These are phyloP conservation scores for Halyomorpha halys DNA, from an alignment of 1,140 invertebrate species.

Conservation along the genomic window DNA sequence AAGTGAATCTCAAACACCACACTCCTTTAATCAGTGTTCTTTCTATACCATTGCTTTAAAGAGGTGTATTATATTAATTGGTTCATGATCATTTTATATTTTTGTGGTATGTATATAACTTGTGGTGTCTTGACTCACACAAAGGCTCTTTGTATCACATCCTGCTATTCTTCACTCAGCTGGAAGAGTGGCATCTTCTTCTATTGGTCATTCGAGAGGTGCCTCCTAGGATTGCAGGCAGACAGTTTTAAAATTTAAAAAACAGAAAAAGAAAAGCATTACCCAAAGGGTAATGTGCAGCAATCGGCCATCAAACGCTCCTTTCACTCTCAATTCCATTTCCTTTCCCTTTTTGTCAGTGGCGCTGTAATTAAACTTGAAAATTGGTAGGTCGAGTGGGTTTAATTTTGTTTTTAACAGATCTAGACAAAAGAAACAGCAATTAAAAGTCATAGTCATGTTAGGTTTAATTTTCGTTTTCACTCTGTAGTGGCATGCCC, in stretches of 20 bases:
- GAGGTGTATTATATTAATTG: neutral
- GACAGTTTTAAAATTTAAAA: neutral
- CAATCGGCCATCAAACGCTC: slow-evolving; percentile 28
- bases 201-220: slow-evolving; percentile 25
- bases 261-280: slow-evolving; percentile 16
- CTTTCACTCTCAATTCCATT: slow-evolving; percentile 23
- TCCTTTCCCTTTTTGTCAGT: slow-evolving; percentile 16
- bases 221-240: slow-evolving; percentile 7
- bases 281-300: slow-evolving; percentile 4
- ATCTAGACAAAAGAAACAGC: slow-evolving; percentile 7
- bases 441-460: slow-evolving; percentile 1
- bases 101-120: neutral
- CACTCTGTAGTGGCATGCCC: slow-evolving; percentile 82
- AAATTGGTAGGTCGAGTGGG: slow-evolving; percentile 5
- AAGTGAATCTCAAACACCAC: slow-evolving; percentile 13
- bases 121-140: slow-evolving; percentile 14
- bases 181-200: slow-evolving; percentile 17
- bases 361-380: neutral
- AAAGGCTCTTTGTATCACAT: slow-evolving; percentile 18
- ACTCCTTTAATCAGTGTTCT: neutral
- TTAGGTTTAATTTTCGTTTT: slow-evolving; percentile 17
- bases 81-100: neutral
- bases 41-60: neutral
- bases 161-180: slow-evolving; percentile 20
- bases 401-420: slow-evolving; percentile 20